These are phyloP conservation scores for Passerina amoena DNA, from an alignment of 2,113 vertebrate species.

Conservation along the genomic window DNA sequence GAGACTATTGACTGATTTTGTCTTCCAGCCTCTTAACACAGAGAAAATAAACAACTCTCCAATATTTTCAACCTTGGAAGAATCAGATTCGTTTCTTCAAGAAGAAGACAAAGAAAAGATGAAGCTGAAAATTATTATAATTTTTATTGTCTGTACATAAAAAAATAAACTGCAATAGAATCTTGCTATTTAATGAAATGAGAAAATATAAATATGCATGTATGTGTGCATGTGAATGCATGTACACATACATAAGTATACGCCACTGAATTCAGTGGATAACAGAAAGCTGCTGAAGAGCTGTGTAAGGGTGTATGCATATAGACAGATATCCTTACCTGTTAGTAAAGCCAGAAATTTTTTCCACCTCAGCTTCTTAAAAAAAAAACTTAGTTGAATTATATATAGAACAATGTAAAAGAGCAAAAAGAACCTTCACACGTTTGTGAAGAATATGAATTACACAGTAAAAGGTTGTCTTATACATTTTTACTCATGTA, in stretches of 20 bases:
- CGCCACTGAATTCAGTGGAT: background rate
- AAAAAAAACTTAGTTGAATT: background rate
- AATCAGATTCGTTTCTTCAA: background rate
- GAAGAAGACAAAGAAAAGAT: background rate
- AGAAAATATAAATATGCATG: background rate
- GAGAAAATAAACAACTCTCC: background rate
- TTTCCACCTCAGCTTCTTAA: background rate
- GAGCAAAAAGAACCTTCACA: background rate
- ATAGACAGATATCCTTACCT: background rate
- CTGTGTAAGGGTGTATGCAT: background rate
- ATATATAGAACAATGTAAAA: background rate
- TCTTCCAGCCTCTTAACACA: background rate
- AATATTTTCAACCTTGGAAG: background rate
- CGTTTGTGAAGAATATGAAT: background rate
- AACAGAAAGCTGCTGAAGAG: background rate
- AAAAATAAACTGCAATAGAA: background rate
- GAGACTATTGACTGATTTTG: background rate
- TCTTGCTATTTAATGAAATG: background rate
- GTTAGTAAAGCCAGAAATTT: background rate
- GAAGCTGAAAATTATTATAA: background rate
- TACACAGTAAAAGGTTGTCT: background rate
- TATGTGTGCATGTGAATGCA: background rate
- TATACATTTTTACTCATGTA: background rate
- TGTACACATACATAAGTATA: background rate
- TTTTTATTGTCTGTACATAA: background rate